A percentile compares a stretch with the other conserved stretches of the same genome.
These are phyloP conservation scores for Trididemnum clinides DNA, from an alignment of 23 tunicate species.

Conservation along the genomic window DNA sequence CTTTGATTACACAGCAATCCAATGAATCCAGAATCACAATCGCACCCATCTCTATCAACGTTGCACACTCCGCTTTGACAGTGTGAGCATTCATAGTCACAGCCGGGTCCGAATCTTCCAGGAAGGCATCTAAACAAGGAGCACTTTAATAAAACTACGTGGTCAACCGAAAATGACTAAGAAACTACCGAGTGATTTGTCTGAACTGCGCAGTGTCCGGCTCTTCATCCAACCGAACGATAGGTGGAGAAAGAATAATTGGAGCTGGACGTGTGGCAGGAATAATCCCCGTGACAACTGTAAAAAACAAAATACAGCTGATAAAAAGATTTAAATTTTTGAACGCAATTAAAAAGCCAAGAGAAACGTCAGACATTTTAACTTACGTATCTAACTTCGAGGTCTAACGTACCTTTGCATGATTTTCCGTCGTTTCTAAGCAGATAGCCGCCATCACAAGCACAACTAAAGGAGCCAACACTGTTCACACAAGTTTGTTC, in stretches of 20 bases:
- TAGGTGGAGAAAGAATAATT: slow-evolving; percentile 10
- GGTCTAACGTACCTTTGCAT: slow-evolving; percentile 72
- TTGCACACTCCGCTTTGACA: slow-evolving; percentile 82
- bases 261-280: neutral
- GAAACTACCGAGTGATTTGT: slow-evolving; percentile 30
- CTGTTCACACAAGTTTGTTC: slow-evolving; percentile 90
- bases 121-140: slow-evolving; percentile 72
- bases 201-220: slow-evolving; percentile 26
- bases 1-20: slow-evolving; percentile 76
- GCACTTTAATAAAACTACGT: too few relatives aligned
- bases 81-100: slow-evolving; percentile 61
- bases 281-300: too few relatives aligned
- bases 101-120: slow-evolving; percentile 75
- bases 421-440: slow-evolving; percentile 39
- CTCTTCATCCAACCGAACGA: neutral
- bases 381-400: too few relatives aligned
- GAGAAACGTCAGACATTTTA: too few relatives aligned
- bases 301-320: too few relatives aligned
- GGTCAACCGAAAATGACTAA: too few relatives aligned
- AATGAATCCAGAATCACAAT: slow-evolving; percentile 56
- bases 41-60: slow-evolving; percentile 57
- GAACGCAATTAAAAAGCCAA: too few relatives aligned
- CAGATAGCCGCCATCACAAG: slow-evolving; percentile 89
- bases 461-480: slow-evolving; percentile 76
- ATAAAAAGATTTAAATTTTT: too few relatives aligned